A percentile compares a stretch with the other conserved stretches of the same genome.
Conservation (phyloP, 2,113 vertebrate genomes). For the Girardinichthys multiradiatus region DNA sequence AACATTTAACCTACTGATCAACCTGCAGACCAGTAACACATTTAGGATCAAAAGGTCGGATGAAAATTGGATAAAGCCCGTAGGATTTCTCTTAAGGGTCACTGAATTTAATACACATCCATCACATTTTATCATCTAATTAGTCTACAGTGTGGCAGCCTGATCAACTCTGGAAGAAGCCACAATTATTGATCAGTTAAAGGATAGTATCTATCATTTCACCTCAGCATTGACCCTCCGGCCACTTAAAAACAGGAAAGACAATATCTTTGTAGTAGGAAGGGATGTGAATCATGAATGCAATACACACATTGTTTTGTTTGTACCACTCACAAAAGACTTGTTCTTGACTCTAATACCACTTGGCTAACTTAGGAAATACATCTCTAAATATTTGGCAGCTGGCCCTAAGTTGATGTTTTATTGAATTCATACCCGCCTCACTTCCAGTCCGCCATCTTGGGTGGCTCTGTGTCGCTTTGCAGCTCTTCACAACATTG, state of each 20-base stretch:
- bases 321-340: slow-evolving; percentile 35
- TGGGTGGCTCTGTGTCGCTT: no score
- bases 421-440: no score
- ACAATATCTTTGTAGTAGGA: slow-evolving; percentile 70
- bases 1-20: slow-evolving; percentile 89
- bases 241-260: slow-evolving; percentile 65
- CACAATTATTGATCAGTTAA: slow-evolving; percentile 90
- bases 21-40: slow-evolving; percentile 87
- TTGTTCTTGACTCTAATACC: slow-evolving; percentile 14
- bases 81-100: slow-evolving; percentile 84
- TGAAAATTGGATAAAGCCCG: slow-evolving; percentile 88
- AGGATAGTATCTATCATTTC: slow-evolving; percentile 92
- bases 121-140: slow-evolving; percentile 99
- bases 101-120: slow-evolving; percentile 94
- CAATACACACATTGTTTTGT: slow-evolving; percentile 45
- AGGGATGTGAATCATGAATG: slow-evolving; percentile 32
- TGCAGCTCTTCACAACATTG: no score
- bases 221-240: slow-evolving; percentile 50
- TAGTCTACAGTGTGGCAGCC: slow-evolving; percentile 89
- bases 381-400: background rate
- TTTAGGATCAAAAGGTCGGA: slow-evolving; percentile 95
- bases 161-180: slow-evolving; percentile 84
- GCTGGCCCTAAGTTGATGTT: background rate
- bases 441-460: no score
- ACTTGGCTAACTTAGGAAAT: background rate